Conservation (phyloP, 2,113 vertebrate genomes). For the Promerops cafer region DNA sequence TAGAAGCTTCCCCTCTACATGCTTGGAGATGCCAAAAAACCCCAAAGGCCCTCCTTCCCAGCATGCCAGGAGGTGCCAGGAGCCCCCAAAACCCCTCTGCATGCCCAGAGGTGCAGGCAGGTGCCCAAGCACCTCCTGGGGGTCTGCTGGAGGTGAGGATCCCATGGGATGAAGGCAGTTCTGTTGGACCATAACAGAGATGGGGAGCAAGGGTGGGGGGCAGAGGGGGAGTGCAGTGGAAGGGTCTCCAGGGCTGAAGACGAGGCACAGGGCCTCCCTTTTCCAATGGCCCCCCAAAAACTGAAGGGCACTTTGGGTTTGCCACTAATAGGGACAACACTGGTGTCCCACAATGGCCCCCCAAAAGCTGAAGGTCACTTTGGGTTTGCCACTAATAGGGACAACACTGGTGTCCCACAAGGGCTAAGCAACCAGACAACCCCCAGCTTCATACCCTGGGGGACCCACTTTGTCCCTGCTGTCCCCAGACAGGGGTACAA, state of each 20-base stretch:
- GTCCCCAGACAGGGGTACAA: neutral
- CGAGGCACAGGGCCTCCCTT: neutral
- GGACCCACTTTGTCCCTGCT: neutral
- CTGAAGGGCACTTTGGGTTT: neutral
- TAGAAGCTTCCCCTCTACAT: neutral
- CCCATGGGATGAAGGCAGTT: neutral
- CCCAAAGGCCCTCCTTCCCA: neutral
- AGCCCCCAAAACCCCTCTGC: neutral
- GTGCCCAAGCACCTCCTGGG: too few species aligned
- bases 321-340: neutral
- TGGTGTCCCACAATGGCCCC: neutral
- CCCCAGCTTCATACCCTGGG: neutral
- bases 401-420: neutral
- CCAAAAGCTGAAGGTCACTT: neutral
- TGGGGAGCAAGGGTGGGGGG: neutral
- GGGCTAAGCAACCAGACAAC: neutral
- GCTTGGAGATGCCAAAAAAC: neutral
- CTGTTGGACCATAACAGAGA: neutral
- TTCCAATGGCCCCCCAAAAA: neutral
- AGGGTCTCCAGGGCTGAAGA: neutral
- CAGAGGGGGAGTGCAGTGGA: neutral
- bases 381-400: neutral
- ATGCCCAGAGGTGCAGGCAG: neutral
- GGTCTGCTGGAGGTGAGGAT: neutral
- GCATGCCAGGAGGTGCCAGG: neutral